These are phyloP conservation scores for Crambe crambe DNA, from an alignment of 37 sponge, comb jelly and placozoan species.

Conservation along the genomic window DNA sequence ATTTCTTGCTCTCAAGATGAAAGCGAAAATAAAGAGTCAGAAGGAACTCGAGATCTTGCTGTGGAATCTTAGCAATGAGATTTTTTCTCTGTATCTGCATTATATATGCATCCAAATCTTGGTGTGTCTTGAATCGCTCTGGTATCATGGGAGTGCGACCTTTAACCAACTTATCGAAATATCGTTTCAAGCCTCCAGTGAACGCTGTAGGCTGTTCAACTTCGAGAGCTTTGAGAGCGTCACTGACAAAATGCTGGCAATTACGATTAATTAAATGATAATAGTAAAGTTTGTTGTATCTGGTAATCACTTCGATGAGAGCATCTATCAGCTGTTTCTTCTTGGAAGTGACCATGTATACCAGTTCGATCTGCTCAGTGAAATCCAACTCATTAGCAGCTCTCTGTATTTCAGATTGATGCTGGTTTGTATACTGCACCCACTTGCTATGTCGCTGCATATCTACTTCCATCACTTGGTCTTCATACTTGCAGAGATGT, in stretches of 20 bases:
- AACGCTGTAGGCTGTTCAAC: background rate
- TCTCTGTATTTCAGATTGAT: background rate
- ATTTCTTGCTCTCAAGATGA: background rate
- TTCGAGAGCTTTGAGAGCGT: background rate
- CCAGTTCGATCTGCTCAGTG: background rate
- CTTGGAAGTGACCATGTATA: background rate
- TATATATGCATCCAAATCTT: background rate
- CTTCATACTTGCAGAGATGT: background rate
- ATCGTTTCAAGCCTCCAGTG: background rate
- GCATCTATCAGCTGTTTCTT: background rate
- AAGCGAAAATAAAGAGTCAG: background rate
- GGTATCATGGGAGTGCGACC: background rate
- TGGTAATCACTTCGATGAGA: constrained; percentile 1
- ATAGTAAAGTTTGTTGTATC: background rate
- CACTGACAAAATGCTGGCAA: constrained; percentile 16
- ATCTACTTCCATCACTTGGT: background rate
- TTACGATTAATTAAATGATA: constrained; percentile 7
- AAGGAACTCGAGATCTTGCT: constrained; percentile 7
- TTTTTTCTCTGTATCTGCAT: background rate
- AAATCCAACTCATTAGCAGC: background rate
- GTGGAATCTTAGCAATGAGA: background rate
- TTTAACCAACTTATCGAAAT: background rate
- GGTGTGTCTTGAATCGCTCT: background rate
- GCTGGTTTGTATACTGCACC: background rate
- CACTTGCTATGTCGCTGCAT: background rate